Evolutionary conservation across 2,113 vertebrate genomes (phyloP).

Genomic region (Nanger granti): DNA sequence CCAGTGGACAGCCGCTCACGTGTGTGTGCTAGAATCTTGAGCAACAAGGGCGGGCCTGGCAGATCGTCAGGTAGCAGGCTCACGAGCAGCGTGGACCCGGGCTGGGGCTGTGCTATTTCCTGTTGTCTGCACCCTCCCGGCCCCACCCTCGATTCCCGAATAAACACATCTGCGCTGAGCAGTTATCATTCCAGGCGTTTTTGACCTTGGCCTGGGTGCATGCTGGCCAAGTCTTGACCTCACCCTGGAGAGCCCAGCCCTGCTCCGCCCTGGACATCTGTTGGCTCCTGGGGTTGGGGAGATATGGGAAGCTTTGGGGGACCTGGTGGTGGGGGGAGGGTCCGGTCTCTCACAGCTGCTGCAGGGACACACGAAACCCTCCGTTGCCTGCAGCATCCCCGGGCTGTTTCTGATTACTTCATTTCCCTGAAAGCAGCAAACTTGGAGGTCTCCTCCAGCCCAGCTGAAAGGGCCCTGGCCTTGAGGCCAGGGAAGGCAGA

Average conservation of each 20-base stretch:
- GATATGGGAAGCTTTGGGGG: neutral
- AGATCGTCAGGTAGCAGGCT: neutral
- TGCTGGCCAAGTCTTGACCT: neutral
- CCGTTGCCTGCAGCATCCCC: neutral
- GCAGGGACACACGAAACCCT: neutral
- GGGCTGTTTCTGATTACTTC: conserved; percentile 44
- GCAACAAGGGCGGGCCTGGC: neutral
- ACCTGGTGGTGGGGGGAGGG: neutral
- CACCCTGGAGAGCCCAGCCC: neutral
- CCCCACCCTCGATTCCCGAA: neutral
- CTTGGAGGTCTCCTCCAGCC: neutral
- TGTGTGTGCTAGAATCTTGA: neutral
- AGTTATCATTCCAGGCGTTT: neutral
- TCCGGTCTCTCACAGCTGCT: neutral
- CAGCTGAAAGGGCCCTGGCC: neutral
- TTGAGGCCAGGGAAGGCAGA: neutral
- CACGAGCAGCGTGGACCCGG: accelerated
- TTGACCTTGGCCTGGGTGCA: neutral
- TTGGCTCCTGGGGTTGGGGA: neutral
- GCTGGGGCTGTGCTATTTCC: neutral
- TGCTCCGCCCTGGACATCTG: neutral
- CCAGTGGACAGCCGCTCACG: conserved; percentile 7
- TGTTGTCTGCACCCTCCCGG: no score
- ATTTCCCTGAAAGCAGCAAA: conserved; percentile 25
- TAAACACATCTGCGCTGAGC: neutral